Percentiles rank a stretch among this genome's conserved stretches.
Evolutionary conservation across 2,888 invertebrate species (phyloP).

Genomic region (Lycia hirtaria): DNA sequence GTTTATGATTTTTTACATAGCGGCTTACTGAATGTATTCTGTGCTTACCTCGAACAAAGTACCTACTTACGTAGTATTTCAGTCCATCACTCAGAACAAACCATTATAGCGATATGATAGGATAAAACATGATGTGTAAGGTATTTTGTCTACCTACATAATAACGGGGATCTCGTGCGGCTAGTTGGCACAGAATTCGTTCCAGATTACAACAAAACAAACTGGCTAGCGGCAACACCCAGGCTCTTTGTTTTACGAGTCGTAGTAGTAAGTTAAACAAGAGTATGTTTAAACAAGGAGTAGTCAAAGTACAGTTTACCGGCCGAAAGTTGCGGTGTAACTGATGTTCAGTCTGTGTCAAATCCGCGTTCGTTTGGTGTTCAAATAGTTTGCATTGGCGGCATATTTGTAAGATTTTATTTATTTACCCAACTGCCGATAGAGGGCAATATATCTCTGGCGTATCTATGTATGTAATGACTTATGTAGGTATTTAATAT

Average conservation of each 20-base stretch:
- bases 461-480: not conserved
- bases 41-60: too few species aligned
- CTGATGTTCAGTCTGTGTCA: not conserved
- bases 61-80: too few species aligned
- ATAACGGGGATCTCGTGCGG: not conserved
- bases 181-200: conserved; percentile 17
- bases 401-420: conserved; percentile 8
- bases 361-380: not conserved
- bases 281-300: conserved; percentile 22
- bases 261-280: conserved; percentile 3
- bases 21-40: too few species aligned
- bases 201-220: conserved; percentile 20
- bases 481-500: too few species aligned
- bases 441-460: not conserved
- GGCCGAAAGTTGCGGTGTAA: conserved; percentile 7
- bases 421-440: not conserved
- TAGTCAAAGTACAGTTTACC: conserved; percentile 6
- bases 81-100: too few species aligned
- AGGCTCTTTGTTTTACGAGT: conserved; percentile 21
- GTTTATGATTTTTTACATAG: too few species aligned
- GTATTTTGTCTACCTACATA: not conserved
- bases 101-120: too few species aligned
- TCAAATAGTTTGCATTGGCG: conserved; percentile 1
- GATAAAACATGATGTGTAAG: too few species aligned
- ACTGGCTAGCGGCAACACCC: conserved; percentile 17